These are phyloP conservation scores for Drosophila rufa DNA, from an alignment of 1,140 invertebrate genomes.

Conservation along the genomic window DNA sequence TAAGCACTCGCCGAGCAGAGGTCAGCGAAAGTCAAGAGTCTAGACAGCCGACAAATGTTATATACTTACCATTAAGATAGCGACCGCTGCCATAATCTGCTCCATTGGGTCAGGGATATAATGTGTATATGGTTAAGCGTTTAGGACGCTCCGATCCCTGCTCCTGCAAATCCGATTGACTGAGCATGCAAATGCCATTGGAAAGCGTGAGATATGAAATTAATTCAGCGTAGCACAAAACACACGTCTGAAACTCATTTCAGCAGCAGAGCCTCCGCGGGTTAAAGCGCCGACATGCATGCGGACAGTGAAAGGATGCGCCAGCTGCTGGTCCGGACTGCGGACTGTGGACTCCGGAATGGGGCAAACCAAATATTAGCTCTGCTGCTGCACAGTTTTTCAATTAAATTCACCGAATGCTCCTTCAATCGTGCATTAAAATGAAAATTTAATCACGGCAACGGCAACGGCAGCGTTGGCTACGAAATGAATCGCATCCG, in stretches of 20 bases:
- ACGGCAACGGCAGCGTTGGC: slow-evolving; percentile 9
- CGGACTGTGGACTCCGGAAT: slow-evolving; percentile 4
- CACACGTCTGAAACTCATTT: slow-evolving; percentile 60
- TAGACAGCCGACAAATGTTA: slow-evolving; percentile 61
- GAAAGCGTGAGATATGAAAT: slow-evolving; percentile 44
- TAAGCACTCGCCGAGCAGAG: slow-evolving; percentile 11
- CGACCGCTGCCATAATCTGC: slow-evolving; percentile 28
- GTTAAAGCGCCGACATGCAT: slow-evolving; percentile 52
- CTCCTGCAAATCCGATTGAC: slow-evolving; percentile 34
- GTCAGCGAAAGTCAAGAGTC: slow-evolving; percentile 62
- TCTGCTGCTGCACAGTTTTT: slow-evolving; percentile 67
- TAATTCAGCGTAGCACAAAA: slow-evolving; percentile 46
- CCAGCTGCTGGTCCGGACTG: slow-evolving; percentile 16
- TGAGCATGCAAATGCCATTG: slow-evolving; percentile 30
- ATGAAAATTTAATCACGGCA: slow-evolving; percentile 82
- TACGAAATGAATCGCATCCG: slow-evolving; percentile 53
- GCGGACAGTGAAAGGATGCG: slow-evolving; percentile 14
- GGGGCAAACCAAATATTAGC: slow-evolving; percentile 76
- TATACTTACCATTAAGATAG: slow-evolving; percentile 15
- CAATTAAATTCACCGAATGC: slow-evolving; percentile 79
- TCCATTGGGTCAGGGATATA: slow-evolving; percentile 16
- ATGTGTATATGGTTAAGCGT: slow-evolving; percentile 28
- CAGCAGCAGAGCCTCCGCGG: slow-evolving; percentile 24
- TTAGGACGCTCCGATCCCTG: slow-evolving; percentile 4
- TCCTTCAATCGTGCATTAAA: slow-evolving; percentile 81